phyloP scores from a whole-genome alignment of 1,140 invertebrate species.

The Vanessa tameamea region DNA sequence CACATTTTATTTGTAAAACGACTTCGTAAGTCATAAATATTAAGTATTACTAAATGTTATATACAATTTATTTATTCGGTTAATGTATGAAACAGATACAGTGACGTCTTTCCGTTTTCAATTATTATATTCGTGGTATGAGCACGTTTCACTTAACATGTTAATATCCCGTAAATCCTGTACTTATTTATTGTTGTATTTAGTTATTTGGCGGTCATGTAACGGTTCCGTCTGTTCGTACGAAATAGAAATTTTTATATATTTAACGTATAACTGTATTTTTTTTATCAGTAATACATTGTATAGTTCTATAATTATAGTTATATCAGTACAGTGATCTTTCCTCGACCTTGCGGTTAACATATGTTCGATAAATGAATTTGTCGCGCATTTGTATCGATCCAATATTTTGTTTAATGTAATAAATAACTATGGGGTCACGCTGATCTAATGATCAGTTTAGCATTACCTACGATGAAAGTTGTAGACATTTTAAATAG shows the following conservation, averaged over 20 bases:
- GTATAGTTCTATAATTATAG: not conserved
- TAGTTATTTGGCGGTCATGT: not conserved
- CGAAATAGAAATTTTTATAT: not conserved
- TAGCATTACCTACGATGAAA: constrained; percentile 26
- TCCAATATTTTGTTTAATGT: constrained; percentile 37
- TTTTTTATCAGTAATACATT: not conserved
- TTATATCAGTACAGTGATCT: constrained; percentile 29
- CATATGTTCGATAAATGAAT: constrained; percentile 36
- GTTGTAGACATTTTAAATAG: constrained; percentile 8
- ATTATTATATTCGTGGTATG: not conserved
- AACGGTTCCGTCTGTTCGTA: constrained; percentile 7
- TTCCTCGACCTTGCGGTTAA: constrained; percentile 38
- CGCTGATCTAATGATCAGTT: constrained; percentile 43
- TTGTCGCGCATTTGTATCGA: constrained; percentile 38
- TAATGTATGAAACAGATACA: not conserved
- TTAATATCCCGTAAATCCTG: constrained; percentile 12
- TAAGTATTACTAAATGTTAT: not conserved
- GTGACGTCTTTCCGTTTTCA: not conserved
- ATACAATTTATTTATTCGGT: not conserved
- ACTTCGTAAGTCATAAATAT: constrained; percentile 1
- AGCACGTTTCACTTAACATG: not conserved
- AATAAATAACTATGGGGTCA: constrained; percentile 39
- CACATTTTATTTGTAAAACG: not conserved
- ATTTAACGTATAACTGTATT: constrained; percentile 13
- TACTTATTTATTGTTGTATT: constrained; percentile 6